Evolutionary conservation across 1,140 invertebrate species (phyloP).

Genomic region (Aphaenogaster floridana): DNA sequence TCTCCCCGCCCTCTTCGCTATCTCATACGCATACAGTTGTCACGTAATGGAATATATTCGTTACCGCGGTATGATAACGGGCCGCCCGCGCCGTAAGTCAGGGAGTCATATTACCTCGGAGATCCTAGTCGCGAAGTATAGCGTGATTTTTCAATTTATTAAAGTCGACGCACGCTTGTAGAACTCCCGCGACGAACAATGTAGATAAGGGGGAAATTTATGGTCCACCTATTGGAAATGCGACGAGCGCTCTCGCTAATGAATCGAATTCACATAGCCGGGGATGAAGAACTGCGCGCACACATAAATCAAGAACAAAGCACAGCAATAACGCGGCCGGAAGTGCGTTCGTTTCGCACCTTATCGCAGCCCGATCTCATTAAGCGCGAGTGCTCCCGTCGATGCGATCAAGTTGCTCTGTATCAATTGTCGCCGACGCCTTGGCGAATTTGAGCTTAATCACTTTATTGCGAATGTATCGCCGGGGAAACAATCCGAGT

Average conservation of each 20-base stretch:
- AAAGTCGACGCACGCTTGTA: conserved; percentile 51
- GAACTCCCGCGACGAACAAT: conserved; percentile 42
- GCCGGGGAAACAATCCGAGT: conserved; percentile 7
- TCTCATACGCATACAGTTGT: conserved; percentile 57
- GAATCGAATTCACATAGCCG: conserved; percentile 55
- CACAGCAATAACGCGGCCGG: conserved; percentile 53
- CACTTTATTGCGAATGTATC: conserved; percentile 65
- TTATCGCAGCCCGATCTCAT: conserved; percentile 77
- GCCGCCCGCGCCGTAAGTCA: conserved; percentile 43
- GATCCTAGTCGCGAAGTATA: conserved; percentile 51
- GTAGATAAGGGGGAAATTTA: conserved; percentile 61
- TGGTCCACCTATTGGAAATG: conserved; percentile 59
- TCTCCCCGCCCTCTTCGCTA: neutral
- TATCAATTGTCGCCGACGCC: conserved; percentile 78
- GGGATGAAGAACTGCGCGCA: conserved; percentile 26
- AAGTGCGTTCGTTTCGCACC: conserved; percentile 43
- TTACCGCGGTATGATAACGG: conserved; percentile 59
- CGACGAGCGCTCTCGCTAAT: conserved; percentile 54
- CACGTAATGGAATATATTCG: conserved; percentile 59
- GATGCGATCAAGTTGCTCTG: conserved; percentile 73
- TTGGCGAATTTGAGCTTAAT: conserved; percentile 64
- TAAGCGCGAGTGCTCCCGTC: conserved; percentile 80
- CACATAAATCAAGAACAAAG: conserved; percentile 69
- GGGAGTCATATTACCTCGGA: conserved; percentile 58
- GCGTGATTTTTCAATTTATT: conserved; percentile 69